These are phyloP conservation scores for Vesta saturnalis DNA, from an alignment of 2,888 invertebrate species.

Conservation along the genomic window DNA sequence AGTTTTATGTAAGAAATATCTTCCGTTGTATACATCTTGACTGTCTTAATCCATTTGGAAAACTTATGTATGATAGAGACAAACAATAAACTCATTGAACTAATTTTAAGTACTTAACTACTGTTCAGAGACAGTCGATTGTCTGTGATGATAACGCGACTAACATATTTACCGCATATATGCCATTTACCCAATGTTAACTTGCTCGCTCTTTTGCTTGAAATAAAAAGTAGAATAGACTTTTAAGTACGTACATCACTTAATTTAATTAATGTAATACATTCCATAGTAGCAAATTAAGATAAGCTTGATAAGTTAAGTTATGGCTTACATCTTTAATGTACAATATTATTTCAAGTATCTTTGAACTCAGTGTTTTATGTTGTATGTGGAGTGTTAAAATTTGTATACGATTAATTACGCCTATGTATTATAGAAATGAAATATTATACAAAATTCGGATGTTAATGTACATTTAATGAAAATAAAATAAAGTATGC, in stretches of 20 bases:
- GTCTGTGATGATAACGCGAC: conserved; percentile 48
- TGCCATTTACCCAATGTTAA: conserved; percentile 41
- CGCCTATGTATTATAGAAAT: background rate
- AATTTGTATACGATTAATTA: background rate
- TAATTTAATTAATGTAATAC: conserved; percentile 52
- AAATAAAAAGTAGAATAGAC: conserved; percentile 43
- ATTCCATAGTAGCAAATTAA: conserved; percentile 53
- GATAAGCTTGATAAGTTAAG: conserved; percentile 50
- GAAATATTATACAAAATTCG: too few species aligned
- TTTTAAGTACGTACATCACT: conserved; percentile 44
- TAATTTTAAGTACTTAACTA: conserved; percentile 17
- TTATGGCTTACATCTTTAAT: conserved; percentile 43
- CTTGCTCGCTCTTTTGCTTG: conserved; percentile 36
- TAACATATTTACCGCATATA: conserved; percentile 44
- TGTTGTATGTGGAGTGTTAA: too few species aligned
- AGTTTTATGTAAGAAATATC: conserved; percentile 7
- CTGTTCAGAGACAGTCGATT: conserved; percentile 50
- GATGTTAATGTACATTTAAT: background rate
- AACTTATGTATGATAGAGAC: conserved; percentile 19
- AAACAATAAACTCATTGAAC: conserved; percentile 18
- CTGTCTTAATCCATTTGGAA: conserved; percentile 10
- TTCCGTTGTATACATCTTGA: conserved; percentile 4
- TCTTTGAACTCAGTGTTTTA: background rate
- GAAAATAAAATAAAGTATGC: background rate
- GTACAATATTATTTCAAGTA: conserved; percentile 31